Conservation (phyloP, 2,888 invertebrate species). For the Sepiola atlantica region DNA sequence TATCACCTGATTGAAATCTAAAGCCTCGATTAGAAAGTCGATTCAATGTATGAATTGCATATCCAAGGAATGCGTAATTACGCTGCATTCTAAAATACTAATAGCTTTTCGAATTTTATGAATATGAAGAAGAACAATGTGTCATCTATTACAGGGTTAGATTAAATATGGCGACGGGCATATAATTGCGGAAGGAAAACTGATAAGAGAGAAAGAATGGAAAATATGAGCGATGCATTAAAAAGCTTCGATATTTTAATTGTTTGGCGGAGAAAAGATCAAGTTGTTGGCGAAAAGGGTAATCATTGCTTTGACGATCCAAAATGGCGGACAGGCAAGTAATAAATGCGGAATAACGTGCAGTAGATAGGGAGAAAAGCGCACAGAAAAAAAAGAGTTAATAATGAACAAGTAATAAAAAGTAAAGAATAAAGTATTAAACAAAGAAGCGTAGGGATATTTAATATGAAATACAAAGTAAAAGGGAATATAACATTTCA, state of each 20-base stretch:
- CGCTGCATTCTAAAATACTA: neutral
- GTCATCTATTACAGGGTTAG: too few species aligned
- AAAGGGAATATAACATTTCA: too few species aligned
- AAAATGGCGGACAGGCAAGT: neutral
- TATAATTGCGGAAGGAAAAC: neutral
- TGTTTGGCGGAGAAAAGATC: neutral
- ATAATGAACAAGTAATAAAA: too few species aligned
- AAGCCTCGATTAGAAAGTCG: neutral
- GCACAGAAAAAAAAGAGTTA: too few species aligned
- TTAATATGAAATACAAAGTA: too few species aligned
- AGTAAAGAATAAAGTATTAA: too few species aligned
- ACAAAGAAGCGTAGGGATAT: too few species aligned
- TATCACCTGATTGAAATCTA: neutral
- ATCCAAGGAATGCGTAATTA: neutral
- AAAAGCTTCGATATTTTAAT: neutral
- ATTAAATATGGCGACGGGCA: neutral
- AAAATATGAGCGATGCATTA: neutral
- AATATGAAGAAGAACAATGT: neutral
- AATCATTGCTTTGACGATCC: neutral
- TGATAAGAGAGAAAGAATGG: too few species aligned
- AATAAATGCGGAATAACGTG: neutral
- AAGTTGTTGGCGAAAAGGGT: neutral
- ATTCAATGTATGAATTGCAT: neutral
- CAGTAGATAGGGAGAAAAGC: neutral
- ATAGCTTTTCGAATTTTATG: neutral